These are phyloP conservation scores for Molothrus ater DNA, from an alignment of 2,797 vertebrate genomes.

Conservation along the genomic window DNA sequence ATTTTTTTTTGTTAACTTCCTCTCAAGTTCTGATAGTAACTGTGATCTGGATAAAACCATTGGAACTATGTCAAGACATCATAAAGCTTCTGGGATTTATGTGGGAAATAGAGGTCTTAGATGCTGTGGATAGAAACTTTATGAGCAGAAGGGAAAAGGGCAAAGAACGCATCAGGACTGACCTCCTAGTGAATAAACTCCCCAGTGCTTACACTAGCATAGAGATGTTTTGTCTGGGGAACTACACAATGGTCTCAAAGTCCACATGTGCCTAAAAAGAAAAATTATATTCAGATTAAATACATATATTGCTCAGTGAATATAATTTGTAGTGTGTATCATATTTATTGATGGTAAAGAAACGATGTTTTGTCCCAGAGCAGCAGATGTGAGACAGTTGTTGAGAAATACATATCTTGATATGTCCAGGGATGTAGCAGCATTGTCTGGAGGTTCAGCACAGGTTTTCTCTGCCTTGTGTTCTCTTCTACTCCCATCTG, in stretches of 20 bases:
- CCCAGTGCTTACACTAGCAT: neutral
- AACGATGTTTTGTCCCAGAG: neutral
- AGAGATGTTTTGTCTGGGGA: neutral
- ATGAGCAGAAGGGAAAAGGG: neutral
- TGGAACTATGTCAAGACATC: neutral
- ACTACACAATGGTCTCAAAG: fast-evolving
- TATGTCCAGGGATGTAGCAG: neutral
- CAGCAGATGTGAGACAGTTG: neutral
- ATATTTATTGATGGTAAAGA: neutral
- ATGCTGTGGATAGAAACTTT: neutral
- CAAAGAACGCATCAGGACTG: neutral
- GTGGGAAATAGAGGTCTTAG: neutral
- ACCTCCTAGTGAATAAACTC: neutral
- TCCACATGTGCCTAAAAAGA: neutral
- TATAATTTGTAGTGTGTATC: neutral
- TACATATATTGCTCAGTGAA: neutral
- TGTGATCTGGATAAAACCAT: neutral
- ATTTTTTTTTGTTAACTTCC: neutral
- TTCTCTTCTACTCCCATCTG: fast-evolving
- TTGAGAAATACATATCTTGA: fast-evolving
- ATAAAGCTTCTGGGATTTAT: neutral
- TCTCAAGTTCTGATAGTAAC: neutral
- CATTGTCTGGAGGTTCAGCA: neutral
- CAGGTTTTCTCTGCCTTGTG: neutral
- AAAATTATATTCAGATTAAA: neutral